These are phyloP conservation scores for Hemicrepidius hirtus DNA, from an alignment of 2,888 invertebrate genomes.

Conservation along the genomic window DNA sequence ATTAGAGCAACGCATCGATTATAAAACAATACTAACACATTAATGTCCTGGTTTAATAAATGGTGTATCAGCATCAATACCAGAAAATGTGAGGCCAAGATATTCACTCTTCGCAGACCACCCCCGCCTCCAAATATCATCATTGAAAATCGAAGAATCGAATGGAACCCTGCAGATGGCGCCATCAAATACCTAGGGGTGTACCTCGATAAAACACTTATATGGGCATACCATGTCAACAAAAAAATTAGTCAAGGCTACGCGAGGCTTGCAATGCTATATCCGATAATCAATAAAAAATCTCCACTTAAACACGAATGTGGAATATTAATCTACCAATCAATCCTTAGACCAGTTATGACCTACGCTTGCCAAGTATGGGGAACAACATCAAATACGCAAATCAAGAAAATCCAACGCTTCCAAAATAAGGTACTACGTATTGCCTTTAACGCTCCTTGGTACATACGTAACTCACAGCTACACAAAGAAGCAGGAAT, in stretches of 20 bases:
- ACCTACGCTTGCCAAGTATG: background rate
- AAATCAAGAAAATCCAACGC: background rate
- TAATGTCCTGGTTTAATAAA: constrained; percentile 37
- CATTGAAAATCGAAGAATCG: background rate
- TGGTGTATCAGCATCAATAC: constrained; percentile 48
- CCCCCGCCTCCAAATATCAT: background rate
- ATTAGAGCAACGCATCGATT: constrained; percentile 18
- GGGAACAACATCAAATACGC: background rate
- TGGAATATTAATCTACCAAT: background rate
- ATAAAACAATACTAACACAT: constrained; percentile 36
- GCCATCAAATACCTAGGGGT: too few species aligned
- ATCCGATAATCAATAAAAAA: background rate
- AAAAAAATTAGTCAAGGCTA: background rate
- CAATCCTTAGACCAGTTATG: background rate
- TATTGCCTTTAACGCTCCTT: background rate
- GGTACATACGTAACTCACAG: constrained; percentile 1
- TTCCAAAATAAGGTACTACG: background rate
- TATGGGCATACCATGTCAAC: background rate
- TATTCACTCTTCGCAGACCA: constrained; percentile 1
- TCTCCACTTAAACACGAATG: too few species aligned
- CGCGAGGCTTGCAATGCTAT: background rate
- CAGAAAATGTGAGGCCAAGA: constrained; percentile 43
- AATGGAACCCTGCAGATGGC: too few species aligned
- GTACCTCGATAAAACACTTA: background rate
- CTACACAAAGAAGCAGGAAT: background rate